Percentiles rank a stretch among this genome's conserved stretches.
Evolutionary conservation across 2,888 invertebrate genomes (phyloP).

Genomic region (Melinaea menophilus): DNA sequence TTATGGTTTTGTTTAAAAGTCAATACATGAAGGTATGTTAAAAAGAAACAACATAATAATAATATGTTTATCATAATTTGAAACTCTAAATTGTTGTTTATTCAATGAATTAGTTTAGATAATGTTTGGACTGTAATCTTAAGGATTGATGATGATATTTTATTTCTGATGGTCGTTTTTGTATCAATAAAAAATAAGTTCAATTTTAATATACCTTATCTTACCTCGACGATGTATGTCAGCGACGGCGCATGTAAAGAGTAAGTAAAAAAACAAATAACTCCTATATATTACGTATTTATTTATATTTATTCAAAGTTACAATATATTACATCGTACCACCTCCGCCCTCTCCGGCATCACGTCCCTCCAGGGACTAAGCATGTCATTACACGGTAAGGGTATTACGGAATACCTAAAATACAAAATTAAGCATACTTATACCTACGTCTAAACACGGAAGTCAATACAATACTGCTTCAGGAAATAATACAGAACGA

Average conservation of each 20-base stretch:
- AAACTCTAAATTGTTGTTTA: too few species aligned
- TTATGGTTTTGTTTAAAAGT: too few species aligned
- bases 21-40: too few species aligned
- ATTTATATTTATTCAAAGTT: constrained; percentile 76
- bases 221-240: too few species aligned
- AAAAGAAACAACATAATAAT: too few species aligned
- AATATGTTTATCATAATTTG: too few species aligned
- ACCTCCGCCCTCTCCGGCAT: constrained; percentile 65
- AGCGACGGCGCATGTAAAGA: not conserved
- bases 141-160: too few species aligned
- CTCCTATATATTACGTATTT: constrained; percentile 76
- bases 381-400: constrained; percentile 70
- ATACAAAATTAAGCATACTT: constrained; percentile 74
- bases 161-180: too few species aligned
- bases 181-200: too few species aligned
- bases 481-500: constrained; percentile 59
- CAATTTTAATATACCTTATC: too few species aligned
- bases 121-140: too few species aligned
- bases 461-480: constrained; percentile 72
- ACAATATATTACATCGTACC: constrained; percentile 77
- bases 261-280: constrained; percentile 28
- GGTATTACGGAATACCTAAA: constrained; percentile 63
- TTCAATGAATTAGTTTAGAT: too few species aligned
- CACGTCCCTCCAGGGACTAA: constrained; percentile 70
- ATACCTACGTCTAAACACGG: constrained; percentile 64